These are phyloP conservation scores for Falco peregrinus DNA, from an alignment of 2,797 vertebrate genomes.

Conservation along the genomic window DNA sequence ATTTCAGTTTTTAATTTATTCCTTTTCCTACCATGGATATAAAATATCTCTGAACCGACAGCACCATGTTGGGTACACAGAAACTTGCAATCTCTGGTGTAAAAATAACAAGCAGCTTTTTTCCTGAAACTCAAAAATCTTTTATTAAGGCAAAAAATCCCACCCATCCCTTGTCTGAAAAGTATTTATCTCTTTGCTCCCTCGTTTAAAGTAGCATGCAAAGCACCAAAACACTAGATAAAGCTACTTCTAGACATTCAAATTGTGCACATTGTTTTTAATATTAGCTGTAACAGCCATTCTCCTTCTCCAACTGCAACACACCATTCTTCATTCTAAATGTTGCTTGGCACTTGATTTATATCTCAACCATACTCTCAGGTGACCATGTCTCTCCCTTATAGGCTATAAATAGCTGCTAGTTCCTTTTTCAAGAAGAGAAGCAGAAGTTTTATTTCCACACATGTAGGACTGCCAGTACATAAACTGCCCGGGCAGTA, in stretches of 20 bases:
- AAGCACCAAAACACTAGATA: not conserved
- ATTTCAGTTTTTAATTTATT: not conserved
- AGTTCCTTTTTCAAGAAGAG: not conserved
- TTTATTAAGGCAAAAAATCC: not conserved
- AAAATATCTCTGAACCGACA: not conserved
- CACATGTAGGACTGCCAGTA: not conserved
- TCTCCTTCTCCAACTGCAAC: not conserved
- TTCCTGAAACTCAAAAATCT: not conserved
- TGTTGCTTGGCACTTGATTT: not conserved
- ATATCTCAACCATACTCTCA: not conserved
- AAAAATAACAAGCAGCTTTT: not conserved
- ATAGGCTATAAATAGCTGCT: not conserved
- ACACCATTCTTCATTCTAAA: not conserved
- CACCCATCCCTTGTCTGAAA: not conserved
- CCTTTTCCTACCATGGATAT: not conserved
- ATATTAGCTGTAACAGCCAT: not conserved
- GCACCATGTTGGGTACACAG: not conserved
- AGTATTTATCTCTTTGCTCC: not conserved
- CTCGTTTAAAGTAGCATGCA: not conserved
- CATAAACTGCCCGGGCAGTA: not conserved
- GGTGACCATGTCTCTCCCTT: not conserved
- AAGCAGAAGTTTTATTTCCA: not conserved
- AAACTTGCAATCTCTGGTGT: not conserved
- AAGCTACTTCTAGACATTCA: not conserved
- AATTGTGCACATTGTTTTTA: not conserved